phyloP scores from a whole-genome alignment of 2,888 invertebrate species.

The Cyrtodaria siliqua region DNA sequence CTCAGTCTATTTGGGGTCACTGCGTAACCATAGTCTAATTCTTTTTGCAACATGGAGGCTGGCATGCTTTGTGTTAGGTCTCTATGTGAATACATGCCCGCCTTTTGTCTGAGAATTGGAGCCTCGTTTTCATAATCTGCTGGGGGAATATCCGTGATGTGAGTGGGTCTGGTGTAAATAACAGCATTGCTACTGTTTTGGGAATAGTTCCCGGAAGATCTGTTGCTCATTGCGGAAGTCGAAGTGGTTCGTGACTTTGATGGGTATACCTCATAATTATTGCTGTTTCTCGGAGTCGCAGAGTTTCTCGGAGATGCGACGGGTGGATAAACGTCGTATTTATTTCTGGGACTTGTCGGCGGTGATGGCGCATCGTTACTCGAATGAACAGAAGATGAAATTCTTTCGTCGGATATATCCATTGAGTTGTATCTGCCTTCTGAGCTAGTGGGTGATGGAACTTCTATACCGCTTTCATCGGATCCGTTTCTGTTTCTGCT shows the following conservation, averaged over 20 bases:
- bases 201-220: slow-evolving; percentile 64
- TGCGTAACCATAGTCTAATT: slow-evolving; percentile 54
- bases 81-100: slow-evolving; percentile 34
- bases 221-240: slow-evolving; percentile 67
- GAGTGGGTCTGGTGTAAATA: slow-evolving; percentile 35
- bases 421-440: slow-evolving; percentile 53
- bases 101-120: slow-evolving; percentile 56
- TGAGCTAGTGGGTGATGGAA: slow-evolving; percentile 68
- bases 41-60: slow-evolving; percentile 30
- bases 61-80: slow-evolving; percentile 55
- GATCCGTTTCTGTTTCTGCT: slow-evolving; percentile 60
- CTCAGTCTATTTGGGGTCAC: slow-evolving; percentile 48
- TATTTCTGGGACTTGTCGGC: slow-evolving; percentile 52
- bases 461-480: slow-evolving; percentile 75
- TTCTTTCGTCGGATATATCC: slow-evolving; percentile 57
- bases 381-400: slow-evolving; percentile 44
- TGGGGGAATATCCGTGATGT: slow-evolving; percentile 67
- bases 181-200: slow-evolving; percentile 45
- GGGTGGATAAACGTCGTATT: slow-evolving; percentile 60
- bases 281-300: slow-evolving; percentile 7
- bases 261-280: slow-evolving; percentile 37
- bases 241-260: slow-evolving; percentile 62
- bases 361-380: slow-evolving; percentile 53
- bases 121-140: slow-evolving; percentile 67
- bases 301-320: slow-evolving; percentile 44